Conservation (phyloP, 2,113 vertebrate species). For the Mobula hypostoma region DNA sequence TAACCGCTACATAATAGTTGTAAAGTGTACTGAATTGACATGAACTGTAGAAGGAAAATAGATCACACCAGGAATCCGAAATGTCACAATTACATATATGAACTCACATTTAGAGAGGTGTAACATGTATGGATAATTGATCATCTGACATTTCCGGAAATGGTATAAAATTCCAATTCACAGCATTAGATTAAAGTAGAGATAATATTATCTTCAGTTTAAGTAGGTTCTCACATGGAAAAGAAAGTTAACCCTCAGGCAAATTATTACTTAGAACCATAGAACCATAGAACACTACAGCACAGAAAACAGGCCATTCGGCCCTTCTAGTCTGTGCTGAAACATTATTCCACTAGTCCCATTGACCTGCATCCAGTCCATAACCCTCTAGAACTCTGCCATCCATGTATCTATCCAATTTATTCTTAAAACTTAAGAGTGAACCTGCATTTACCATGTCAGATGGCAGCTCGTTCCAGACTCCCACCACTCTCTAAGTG, state of each 20-base stretch:
- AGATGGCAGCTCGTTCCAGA: no score
- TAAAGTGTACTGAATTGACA: background rate
- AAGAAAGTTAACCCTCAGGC: background rate
- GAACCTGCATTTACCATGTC: no score
- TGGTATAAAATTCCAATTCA: background rate
- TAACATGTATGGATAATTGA: background rate
- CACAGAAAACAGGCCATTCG: no score
- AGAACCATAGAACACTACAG: no score
- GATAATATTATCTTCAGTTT: slow-evolving; percentile 4
- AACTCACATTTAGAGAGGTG: background rate
- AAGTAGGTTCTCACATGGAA: background rate
- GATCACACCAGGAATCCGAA: background rate
- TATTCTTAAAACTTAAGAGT: no score
- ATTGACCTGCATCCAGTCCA: no score
- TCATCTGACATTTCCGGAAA: background rate
- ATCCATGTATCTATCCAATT: no score
- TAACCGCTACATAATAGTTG: background rate
- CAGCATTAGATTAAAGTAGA: background rate
- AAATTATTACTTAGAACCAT: background rate
- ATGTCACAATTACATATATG: background rate
- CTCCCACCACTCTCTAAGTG: no score
- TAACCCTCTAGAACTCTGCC: no score
- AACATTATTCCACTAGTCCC: no score
- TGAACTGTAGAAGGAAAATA: background rate
- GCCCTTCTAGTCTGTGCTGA: no score